These are phyloP conservation scores for Ceyx cyanopectus DNA, from an alignment of 2,113 vertebrate genomes.

Conservation along the genomic window DNA sequence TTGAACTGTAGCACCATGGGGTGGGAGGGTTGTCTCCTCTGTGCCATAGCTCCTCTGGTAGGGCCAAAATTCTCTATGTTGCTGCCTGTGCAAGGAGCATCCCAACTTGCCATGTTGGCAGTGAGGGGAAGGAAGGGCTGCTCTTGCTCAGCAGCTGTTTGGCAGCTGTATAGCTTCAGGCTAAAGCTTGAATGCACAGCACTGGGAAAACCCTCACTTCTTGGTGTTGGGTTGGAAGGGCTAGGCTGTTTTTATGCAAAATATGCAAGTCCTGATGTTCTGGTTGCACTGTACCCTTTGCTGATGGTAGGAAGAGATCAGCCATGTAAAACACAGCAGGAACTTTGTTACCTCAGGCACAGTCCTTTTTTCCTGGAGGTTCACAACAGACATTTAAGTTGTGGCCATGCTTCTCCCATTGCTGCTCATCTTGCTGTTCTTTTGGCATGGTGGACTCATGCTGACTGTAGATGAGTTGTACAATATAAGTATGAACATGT, in stretches of 20 bases:
- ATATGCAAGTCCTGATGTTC: background rate
- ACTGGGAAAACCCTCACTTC: background rate
- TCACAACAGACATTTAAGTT: background rate
- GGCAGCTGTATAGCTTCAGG: background rate
- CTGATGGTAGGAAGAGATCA: background rate
- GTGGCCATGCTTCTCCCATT: background rate
- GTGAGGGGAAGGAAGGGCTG: background rate
- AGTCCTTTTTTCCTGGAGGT: background rate
- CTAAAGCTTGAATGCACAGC: background rate
- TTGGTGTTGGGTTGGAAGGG: background rate
- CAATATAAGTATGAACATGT: background rate
- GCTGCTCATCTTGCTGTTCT: background rate
- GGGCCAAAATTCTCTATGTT: background rate
- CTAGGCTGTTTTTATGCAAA: background rate
- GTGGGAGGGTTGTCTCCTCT: background rate
- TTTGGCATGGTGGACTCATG: background rate
- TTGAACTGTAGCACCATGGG: background rate
- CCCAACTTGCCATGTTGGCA: background rate
- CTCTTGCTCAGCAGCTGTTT: background rate
- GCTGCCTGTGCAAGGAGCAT: background rate
- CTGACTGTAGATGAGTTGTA: background rate
- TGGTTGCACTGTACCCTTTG: background rate
- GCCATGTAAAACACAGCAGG: accelerated
- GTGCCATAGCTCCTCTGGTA: background rate
- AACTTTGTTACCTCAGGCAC: accelerated